Base-by-base conservation (phyloP, 2,888 invertebrate genomes). In the Alcis repandata region DNA sequence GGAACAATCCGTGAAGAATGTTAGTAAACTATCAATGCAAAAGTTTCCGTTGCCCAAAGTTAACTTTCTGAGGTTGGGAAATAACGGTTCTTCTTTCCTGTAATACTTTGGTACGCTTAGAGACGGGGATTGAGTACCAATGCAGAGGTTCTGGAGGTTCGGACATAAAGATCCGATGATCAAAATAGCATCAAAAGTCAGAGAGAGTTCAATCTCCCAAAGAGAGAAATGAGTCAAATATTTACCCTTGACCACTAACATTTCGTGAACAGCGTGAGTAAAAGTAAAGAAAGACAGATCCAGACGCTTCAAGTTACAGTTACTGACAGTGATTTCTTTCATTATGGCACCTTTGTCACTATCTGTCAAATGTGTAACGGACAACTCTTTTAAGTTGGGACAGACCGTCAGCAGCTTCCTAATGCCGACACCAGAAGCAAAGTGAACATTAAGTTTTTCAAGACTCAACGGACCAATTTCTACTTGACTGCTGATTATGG, bases 201-300 rank as follows among this genome's bases (percentile, higher is more conserved):
- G 72, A 0, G 89, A 86, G 68, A 91, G 87, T 41, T 93, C 93
- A 7, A 89, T 89, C 71, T 93, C 93, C 91, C 91, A 91, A 17
- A 94, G 71, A 0, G 92, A 89, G 62, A 94, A 93, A 73, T 92
- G 89, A 49, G 92, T 91, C 61, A 94, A 82, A 75, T 90, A 88
- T 52, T 68, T 76, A 3, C 94, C 94, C 80, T 93, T 93, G 2
- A 88, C 78, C 1, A 76, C 72, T 45, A 93, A 72, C 52, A 93
- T 86, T 32, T 86, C 83, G 60, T 87, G 84, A 83, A 93, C 84
- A 1, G 91, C 85, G 67, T 87, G 82, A 40, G 90, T 83, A 68
- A 84, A 93, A 53, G 92, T 88, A 76, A 93, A 93, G 81, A 93
- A 94, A 0, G 92, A 92, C 66, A 93, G 82, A 76, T 91, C 87